These are phyloP conservation scores for Stenoptilia bipunctidactyla DNA, from an alignment of 2,888 invertebrate genomes.

Conservation along the genomic window DNA sequence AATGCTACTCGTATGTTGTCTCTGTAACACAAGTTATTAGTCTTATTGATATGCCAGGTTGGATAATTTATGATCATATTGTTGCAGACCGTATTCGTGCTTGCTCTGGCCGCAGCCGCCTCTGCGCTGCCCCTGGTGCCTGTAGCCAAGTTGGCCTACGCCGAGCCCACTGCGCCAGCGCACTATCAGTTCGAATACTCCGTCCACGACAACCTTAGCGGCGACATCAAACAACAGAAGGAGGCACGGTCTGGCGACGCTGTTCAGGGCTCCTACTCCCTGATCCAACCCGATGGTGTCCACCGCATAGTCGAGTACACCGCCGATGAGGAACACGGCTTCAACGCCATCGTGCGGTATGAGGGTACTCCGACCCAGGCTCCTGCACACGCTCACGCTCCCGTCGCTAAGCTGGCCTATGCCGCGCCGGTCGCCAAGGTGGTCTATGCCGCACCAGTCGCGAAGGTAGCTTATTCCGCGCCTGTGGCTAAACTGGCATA, in stretches of 20 bases:
- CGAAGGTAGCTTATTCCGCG: conserved; percentile 22
- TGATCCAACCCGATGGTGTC: conserved; percentile 56
- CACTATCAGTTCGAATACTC: conserved; percentile 52
- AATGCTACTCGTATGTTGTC: too few species aligned
- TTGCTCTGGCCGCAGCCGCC: conserved; percentile 35
- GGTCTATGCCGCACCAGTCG: conserved; percentile 22
- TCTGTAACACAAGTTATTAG: too few species aligned
- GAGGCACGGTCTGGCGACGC: conserved; percentile 50
- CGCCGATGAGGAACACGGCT: conserved; percentile 36
- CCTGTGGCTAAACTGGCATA: conserved; percentile 18
- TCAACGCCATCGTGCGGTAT: conserved; percentile 28
- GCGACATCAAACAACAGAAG: conserved; percentile 59
- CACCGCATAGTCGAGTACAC: conserved; percentile 58
- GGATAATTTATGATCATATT: too few species aligned
- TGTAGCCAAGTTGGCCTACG: conserved; percentile 24
- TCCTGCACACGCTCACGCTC: conserved; percentile 21
- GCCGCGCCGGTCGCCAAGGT: conserved; percentile 17
- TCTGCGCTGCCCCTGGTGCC: conserved; percentile 29
- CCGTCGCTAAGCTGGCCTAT: conserved; percentile 21
- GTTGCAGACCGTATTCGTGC: conserved; percentile 19
- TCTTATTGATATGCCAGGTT: too few species aligned
- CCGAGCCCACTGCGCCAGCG: conserved; percentile 36
- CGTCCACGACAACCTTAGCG: conserved; percentile 50
- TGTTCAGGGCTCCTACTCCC: conserved; percentile 58
- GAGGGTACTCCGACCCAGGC: conserved; percentile 27